Evolutionary conservation across 2,888 invertebrate species (phyloP), one percentile per base, ranked within the genome.

Genomic region (Baccha elongata): DNA sequence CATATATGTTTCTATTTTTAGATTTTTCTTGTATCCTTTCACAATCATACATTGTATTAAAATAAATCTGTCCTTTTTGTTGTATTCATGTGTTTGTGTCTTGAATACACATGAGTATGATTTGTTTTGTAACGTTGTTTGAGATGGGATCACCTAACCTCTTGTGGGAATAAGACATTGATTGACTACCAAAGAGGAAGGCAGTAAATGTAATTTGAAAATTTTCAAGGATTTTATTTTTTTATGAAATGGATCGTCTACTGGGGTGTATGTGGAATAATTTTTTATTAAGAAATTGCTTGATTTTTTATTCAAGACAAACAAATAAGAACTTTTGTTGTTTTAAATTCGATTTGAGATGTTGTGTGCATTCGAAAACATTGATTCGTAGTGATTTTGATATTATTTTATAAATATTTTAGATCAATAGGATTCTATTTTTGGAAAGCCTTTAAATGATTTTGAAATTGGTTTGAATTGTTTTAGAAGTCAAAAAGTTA

Each of bases 11-110:
- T 44, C 23, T 53, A n/a, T 72, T 46, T 21, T 11, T 46, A 35
- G 46, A 32, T 32, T 53, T 68, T 55, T 50, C 8, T 42, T 13
- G 10, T 40, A 23, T 58, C 29, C 42, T 44, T 29, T 58, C n/a
- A n/a, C n/a, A n/a, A n/a, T n/a, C n/a, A n/a, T n/a, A n/a, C n/a
- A 4, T 17, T 65, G 53, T 60, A 32, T 64, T 17, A 62, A 69
- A 69, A 76, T 53, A 55, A 64, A 76, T 69, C 64, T 71, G 55
- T 71, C 65, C n/a, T 48, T 48, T 1, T 23, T 2, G 26, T 62
- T 46, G 6, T 13, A 4, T 11, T 19, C n/a, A 42, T 19, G 8
- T 42, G 32, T 15, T 35, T 46, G 15, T 35, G 35, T 46, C 15
- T 52, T n/a, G 13, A 46, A 44, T 21, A 23, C 48, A 48, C 48